Evolutionary conservation across 2,888 invertebrate genomes (phyloP), one percentile per base, ranked within the genome.

Genomic region (Calameuta idolon): DNA sequence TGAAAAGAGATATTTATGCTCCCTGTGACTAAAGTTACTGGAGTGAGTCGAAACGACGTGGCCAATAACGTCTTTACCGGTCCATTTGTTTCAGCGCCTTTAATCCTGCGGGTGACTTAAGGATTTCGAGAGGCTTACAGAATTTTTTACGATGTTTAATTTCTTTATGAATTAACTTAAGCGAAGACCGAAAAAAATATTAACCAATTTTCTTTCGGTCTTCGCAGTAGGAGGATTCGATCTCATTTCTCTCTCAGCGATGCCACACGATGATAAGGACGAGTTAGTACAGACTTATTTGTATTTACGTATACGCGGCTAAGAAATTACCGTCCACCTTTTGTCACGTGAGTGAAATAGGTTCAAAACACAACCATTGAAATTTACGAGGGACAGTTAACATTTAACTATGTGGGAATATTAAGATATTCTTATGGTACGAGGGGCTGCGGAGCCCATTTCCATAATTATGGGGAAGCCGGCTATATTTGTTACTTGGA

Each of bases 381-480:
- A 76, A 76, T 83, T 83, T 84, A 83, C 83, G 81, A 81, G 79
- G 76, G 81, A 78, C 79, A 76, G 75, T 82, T 81, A 82, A 80
- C 83, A 78, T 81, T 77, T 81, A 80, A 77, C 79, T 73, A 76
- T 75, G 81, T 77, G 79, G 82, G 79, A 78, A 81, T 83, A 85
- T 84, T 81, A 81, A 83, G 84, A 83, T 84, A 81, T 83, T 81
- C 80, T 76, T 79, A 80, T 81, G 69, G 77, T 76, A 78, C 40
- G 73, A 78, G 79, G 80, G 79, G 55, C 40, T 40, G 23, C 78
- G 79, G 77, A 73, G 80, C 80, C 79, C 81, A 87, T 87, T 86
- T 86, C 84, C 85, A 86, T 87, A 87, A 87, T 86, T 83, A 85
- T 83, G 84, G 84, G 82, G 83, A 83, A 80, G 82, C 76, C 79